These are phyloP conservation scores for Triops cancriformis DNA, from an alignment of 1,140 invertebrate species.

Conservation along the genomic window DNA sequence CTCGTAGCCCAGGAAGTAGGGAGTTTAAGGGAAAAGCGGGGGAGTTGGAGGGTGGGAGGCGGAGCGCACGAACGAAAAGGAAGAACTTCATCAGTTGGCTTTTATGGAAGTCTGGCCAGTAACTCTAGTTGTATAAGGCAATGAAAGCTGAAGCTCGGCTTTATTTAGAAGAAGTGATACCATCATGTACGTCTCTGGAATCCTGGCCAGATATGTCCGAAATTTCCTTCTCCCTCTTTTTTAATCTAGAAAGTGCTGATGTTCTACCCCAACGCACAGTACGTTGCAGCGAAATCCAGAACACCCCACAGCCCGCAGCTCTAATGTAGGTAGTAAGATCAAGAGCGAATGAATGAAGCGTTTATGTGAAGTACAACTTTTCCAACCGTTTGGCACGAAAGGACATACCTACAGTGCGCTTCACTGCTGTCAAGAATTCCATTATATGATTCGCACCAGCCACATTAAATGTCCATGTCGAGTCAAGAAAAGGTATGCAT, in stretches of 20 bases:
- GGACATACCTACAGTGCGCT: too few species aligned
- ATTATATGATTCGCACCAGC: too few species aligned
- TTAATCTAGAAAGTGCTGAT: not conserved
- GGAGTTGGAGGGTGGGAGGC: too few species aligned
- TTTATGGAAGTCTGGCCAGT: slow-evolving; percentile 3
- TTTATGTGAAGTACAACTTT: too few species aligned
- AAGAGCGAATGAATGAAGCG: too few species aligned
- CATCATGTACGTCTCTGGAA: not conserved
- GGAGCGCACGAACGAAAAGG: not conserved
- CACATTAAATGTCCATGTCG: not conserved
- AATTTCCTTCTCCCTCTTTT: slow-evolving; percentile 1
- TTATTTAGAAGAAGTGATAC: not conserved
- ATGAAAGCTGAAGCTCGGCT: not conserved
- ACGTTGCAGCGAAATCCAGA: too few species aligned
- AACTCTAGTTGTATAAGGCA: not conserved
- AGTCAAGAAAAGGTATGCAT: not conserved
- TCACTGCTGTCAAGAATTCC: too few species aligned
- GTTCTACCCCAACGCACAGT: too few species aligned
- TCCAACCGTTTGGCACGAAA: too few species aligned
- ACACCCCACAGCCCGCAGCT: too few species aligned
- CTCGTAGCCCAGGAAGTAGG: not conserved
- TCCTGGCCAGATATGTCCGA: not conserved
- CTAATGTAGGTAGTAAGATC: too few species aligned
- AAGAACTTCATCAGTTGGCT: slow-evolving; percentile 9
- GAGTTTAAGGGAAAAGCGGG: not conserved